phyloP scores from a whole-genome alignment of 2,113 vertebrate genomes.

The Turdus rufiventris region DNA sequence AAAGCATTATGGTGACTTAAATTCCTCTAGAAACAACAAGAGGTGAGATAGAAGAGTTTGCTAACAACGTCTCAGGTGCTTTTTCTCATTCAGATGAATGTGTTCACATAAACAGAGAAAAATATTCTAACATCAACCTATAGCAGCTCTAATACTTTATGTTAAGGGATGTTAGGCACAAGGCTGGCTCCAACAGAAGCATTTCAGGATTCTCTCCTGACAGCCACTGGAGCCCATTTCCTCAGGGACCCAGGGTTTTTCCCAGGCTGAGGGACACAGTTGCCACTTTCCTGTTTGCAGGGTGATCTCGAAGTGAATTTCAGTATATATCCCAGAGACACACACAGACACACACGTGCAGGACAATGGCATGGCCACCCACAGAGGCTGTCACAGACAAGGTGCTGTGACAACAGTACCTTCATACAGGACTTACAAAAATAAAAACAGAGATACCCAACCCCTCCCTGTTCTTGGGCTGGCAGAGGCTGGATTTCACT shows the following conservation, averaged over 20 bases:
- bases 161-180: neutral
- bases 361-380: fast-evolving
- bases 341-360: fast-evolving
- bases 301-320: neutral
- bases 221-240: neutral
- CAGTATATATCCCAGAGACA: neutral
- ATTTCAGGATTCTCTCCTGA: neutral
- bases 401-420: fast-evolving
- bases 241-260: fast-evolving
- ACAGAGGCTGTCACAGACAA: neutral
- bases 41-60: neutral
- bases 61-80: neutral
- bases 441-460: neutral
- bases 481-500: neutral
- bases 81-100: neutral
- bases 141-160: neutral
- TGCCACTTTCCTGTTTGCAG: neutral
- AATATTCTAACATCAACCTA: neutral
- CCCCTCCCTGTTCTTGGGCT: neutral
- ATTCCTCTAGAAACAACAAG: neutral
- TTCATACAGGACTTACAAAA: neutral
- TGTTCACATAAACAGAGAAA: neutral
- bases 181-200: neutral
- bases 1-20: neutral
- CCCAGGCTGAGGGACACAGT: neutral